Evolutionary conservation across 64 coral and sea anemone genomes (phyloP).

Genomic region (Porites australiensis): DNA sequence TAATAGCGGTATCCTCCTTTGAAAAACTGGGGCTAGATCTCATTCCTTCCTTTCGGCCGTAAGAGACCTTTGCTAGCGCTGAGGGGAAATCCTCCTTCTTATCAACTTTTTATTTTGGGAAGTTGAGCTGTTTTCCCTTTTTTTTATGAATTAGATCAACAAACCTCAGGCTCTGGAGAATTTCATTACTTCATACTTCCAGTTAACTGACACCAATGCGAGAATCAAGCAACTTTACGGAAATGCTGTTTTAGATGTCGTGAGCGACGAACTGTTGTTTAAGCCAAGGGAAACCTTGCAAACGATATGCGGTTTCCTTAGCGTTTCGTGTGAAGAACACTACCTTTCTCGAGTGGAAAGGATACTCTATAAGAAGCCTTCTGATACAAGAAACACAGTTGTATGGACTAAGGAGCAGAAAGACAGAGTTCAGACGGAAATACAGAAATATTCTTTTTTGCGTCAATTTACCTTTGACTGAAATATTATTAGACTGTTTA

Average conservation of each 20-base stretch:
- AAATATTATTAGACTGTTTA: neutral
- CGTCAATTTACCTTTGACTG: slow-evolving; percentile 35
- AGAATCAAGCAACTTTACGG: slow-evolving; percentile 25
- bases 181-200: slow-evolving; percentile 24
- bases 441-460: slow-evolving; percentile 55
- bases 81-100: no score
- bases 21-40: no score
- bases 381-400: slow-evolving; percentile 43
- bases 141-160: neutral
- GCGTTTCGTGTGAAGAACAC: slow-evolving; percentile 8
- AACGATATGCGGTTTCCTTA: slow-evolving; percentile 45
- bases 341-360: slow-evolving; percentile 51
- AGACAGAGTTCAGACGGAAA: slow-evolving; percentile 6
- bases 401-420: slow-evolving; percentile 59
- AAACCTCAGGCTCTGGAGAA: neutral
- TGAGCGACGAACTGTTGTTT: slow-evolving; percentile 49
- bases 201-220: slow-evolving; percentile 23
- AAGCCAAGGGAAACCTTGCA: slow-evolving; percentile 59
- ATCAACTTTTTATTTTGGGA: no score
- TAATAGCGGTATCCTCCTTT: no score
- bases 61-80: no score
- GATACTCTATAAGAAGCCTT: slow-evolving; percentile 56
- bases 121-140: neutral
- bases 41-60: no score
- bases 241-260: slow-evolving; percentile 2